A percentile compares a stretch with the other conserved stretches of the same genome.
Conservation (phyloP, 2,888 invertebrate species). For the Steinernema hermaphroditum region DNA sequence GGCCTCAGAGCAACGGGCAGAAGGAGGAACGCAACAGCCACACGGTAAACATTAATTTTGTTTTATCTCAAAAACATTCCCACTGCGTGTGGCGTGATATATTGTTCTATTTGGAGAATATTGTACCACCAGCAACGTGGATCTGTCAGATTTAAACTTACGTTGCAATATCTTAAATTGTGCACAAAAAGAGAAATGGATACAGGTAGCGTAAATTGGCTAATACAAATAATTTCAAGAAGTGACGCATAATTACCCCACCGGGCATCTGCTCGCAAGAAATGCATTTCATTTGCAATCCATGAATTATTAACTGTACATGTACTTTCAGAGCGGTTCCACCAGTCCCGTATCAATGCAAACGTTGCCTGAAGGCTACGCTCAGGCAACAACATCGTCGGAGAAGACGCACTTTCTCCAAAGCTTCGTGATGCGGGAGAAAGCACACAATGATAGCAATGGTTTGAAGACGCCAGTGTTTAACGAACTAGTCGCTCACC, state of each 20-base stretch:
- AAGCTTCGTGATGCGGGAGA: conserved; percentile 49
- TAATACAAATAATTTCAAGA: too few species aligned
- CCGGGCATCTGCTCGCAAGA: too few species aligned
- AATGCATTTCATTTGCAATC: too few species aligned
- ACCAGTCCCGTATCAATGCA: conserved; percentile 55
- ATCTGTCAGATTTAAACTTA: too few species aligned
- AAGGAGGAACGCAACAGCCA: conserved; percentile 57
- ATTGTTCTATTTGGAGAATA: too few species aligned
- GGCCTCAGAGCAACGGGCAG: conserved; percentile 25
- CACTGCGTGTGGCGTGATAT: too few species aligned
- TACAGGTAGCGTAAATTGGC: too few species aligned
- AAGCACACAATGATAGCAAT: conserved; percentile 13
- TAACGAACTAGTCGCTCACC: conserved; percentile 52
- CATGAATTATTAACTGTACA: conserved; percentile 21
- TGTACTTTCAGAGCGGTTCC: conserved; percentile 57
- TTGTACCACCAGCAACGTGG: too few species aligned
- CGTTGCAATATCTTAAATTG: too few species aligned
- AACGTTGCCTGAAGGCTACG: conserved; percentile 55
- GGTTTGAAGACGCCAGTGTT: conserved; percentile 37
- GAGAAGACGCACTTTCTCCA: conserved; percentile 50
- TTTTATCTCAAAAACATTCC: too few species aligned
- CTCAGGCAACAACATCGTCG: conserved; percentile 39
- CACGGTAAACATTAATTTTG: conserved; percentile 48
- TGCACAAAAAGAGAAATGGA: too few species aligned
- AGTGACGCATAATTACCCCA: too few species aligned